phyloP scores from a whole-genome alignment of 2,888 invertebrate genomes.

The Heliconius erato region DNA sequence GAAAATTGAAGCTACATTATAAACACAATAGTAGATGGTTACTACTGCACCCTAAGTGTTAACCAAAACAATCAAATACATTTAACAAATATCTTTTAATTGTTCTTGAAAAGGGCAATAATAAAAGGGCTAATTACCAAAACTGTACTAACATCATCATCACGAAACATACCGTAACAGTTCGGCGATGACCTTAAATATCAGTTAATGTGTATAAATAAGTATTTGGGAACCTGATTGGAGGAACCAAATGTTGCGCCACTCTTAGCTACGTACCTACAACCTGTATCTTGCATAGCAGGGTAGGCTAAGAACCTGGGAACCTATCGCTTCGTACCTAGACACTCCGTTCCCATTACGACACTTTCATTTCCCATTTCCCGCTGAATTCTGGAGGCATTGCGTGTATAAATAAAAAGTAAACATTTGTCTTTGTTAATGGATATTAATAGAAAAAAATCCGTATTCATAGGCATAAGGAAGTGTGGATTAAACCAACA shows the following conservation, averaged over 20 bases:
- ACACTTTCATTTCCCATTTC: too few species aligned
- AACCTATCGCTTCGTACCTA: too few species aligned
- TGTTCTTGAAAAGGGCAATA: background rate
- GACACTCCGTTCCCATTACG: too few species aligned
- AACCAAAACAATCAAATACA: background rate
- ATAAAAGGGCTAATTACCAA: slow-evolving; percentile 7
- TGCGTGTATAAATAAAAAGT: background rate
- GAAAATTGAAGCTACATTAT: too few species aligned
- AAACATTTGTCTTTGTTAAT: background rate
- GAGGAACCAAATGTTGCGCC: too few species aligned
- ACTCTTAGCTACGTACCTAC: too few species aligned
- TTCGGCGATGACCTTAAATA: background rate
- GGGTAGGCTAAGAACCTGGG: too few species aligned
- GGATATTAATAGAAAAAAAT: background rate
- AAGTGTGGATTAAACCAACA: background rate
- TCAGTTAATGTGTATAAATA: background rate
- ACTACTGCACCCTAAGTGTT: background rate
- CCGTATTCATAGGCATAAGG: background rate
- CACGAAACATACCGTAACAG: background rate
- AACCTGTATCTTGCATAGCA: too few species aligned
- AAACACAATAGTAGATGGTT: too few species aligned
- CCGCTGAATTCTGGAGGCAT: too few species aligned
- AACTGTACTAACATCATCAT: background rate
- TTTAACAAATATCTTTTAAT: background rate
- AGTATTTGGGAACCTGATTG: background rate